Evolutionary conservation across 2,797 vertebrate species (phyloP).

Genomic region (Acipenser oxyrinchus): DNA sequence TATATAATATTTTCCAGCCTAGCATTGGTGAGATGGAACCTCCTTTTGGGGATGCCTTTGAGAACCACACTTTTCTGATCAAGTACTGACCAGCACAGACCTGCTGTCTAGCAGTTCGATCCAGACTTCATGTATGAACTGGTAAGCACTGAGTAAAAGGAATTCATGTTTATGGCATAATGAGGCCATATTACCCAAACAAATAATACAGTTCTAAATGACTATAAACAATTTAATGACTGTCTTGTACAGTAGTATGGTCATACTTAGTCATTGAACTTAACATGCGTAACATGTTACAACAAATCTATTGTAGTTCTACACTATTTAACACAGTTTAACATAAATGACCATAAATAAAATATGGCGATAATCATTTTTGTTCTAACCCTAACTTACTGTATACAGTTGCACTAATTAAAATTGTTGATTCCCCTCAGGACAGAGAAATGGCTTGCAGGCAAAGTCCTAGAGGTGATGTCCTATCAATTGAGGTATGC

Average conservation of each 20-base stretch:
- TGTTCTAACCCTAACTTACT: too few species aligned
- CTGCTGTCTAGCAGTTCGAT: conserved; percentile 88
- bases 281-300: too few species aligned
- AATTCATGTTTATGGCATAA: too few species aligned
- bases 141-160: conserved; percentile 58
- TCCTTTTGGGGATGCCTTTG: conserved; percentile 97
- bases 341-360: conserved; percentile 52
- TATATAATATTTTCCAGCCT: conserved; percentile 60
- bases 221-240: too few species aligned
- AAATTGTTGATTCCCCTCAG: conserved; percentile 53
- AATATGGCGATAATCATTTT: too few species aligned
- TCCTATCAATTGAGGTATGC: conserved; percentile 71
- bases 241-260: too few species aligned
- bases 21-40: conserved; percentile 97
- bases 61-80: conserved; percentile 92
- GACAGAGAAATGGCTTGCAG: conserved; percentile 89
- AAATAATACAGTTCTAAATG: too few species aligned
- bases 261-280: conserved; percentile 48
- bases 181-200: too few species aligned
- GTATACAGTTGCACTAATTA: too few species aligned
- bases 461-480: conserved; percentile 84
- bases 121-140: conserved; percentile 98
- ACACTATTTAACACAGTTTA: conserved; percentile 56
- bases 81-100: conserved; percentile 96
- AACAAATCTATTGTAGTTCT: too few species aligned